A percentile compares a stretch with the other conserved stretches of the same genome.
These are phyloP conservation scores for Parapristionchus giblindavisi DNA, from an alignment of 2,888 invertebrate species.

Conservation along the genomic window DNA sequence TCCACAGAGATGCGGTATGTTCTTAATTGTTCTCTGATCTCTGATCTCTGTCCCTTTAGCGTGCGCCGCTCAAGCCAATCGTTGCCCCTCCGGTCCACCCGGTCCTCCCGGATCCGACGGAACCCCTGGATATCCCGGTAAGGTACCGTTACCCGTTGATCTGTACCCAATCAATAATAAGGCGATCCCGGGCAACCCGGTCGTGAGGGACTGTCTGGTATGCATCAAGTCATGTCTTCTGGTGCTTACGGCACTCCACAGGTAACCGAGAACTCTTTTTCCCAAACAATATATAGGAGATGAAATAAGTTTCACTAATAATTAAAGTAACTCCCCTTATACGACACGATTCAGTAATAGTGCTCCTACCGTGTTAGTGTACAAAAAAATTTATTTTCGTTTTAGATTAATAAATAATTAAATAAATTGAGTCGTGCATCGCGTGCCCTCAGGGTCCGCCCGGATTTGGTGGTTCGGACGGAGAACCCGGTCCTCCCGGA, in stretches of 20 bases:
- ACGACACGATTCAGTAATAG: too few species aligned
- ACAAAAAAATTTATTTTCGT: too few species aligned
- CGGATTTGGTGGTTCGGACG: slow-evolving; percentile 8
- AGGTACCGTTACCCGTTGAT: not conserved
- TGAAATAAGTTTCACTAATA: too few species aligned
- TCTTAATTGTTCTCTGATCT: too few species aligned
- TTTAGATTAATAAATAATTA: too few species aligned
- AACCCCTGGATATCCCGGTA: not conserved
- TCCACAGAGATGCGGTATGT: too few species aligned
- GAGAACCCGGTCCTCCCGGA: not conserved
- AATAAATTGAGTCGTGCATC: slow-evolving; percentile 20
- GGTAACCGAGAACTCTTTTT: not conserved
- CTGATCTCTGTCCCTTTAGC: slow-evolving; percentile 5
- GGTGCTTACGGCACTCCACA: slow-evolving; percentile 15
- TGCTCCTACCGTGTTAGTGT: too few species aligned
- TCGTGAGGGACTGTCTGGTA: slow-evolving; percentile 10
- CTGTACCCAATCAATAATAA: not conserved
- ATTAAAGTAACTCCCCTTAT: too few species aligned
- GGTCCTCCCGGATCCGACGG: slow-evolving; percentile 21
- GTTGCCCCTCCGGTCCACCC: slow-evolving; percentile 28
- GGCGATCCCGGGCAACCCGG: slow-evolving; percentile 11
- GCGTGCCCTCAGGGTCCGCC: slow-evolving; percentile 32
- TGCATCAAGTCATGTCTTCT: slow-evolving; percentile 6
- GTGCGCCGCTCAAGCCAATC: slow-evolving; percentile 23
- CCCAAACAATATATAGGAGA: not conserved